Conservation (phyloP, 2,113 vertebrate genomes). For the Leuciscus idus region DNA sequence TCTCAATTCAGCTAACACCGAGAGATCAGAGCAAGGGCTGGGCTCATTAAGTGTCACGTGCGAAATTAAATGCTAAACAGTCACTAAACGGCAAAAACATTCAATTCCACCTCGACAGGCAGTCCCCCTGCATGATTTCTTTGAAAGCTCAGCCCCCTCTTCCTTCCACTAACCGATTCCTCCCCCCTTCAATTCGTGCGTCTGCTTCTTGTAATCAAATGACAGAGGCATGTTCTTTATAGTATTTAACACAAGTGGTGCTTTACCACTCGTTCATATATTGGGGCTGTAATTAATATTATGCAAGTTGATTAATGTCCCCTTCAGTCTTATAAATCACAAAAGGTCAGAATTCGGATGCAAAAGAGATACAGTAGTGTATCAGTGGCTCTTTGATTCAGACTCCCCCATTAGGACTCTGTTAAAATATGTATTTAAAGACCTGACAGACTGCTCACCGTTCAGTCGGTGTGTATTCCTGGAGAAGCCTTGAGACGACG, state of each 20-base stretch:
- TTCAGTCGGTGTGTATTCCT: background rate
- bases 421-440: conserved; percentile 48
- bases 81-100: conserved; percentile 47
- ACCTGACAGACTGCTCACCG: background rate
- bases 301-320: background rate
- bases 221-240: background rate
- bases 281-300: conserved; percentile 22
- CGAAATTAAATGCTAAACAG: conserved; percentile 45
- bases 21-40: conserved; percentile 18
- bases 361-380: background rate
- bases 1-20: conserved; percentile 42
- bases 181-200: background rate
- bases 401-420: background rate
- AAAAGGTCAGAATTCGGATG: background rate
- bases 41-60: conserved; percentile 45
- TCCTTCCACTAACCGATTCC: background rate
- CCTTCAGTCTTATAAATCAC: background rate
- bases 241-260: conserved; percentile 5
- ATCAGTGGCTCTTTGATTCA: background rate
- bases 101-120: conserved; percentile 46
- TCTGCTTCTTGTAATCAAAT: conserved; percentile 28
- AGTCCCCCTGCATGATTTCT: conserved; percentile 20
- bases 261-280: conserved; percentile 16
- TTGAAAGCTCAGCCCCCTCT: background rate
- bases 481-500: background rate